phyloP scores from a whole-genome alignment of 2,113 vertebrate species.

The Anas platyrhynchos region DNA sequence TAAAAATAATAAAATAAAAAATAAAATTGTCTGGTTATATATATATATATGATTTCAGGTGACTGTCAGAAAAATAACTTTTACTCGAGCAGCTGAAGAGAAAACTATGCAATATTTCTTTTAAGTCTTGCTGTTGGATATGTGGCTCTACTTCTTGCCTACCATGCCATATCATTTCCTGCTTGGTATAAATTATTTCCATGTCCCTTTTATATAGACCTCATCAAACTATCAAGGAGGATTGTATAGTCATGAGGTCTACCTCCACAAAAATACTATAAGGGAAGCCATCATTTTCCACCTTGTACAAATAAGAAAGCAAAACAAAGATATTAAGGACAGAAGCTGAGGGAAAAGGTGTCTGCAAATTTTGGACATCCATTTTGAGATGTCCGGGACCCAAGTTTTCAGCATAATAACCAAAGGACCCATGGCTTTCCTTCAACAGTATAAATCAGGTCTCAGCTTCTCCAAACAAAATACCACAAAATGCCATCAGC shows the following conservation, averaged over 20 bases:
- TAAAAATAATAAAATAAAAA: not conserved
- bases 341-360: not conserved
- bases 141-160: not conserved
- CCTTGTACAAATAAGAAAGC: not conserved
- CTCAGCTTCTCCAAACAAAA: not conserved
- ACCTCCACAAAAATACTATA: not conserved
- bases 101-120: not conserved
- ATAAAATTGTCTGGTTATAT: not conserved
- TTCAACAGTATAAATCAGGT: not conserved
- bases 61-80: not conserved
- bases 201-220: not conserved
- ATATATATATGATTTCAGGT: not conserved
- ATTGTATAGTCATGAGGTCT: not conserved
- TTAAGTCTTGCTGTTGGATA: not conserved
- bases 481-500: not conserved
- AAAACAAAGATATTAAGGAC: not conserved
- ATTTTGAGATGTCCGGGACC: not conserved
- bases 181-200: not conserved
- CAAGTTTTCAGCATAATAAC: not conserved
- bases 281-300: not conserved
- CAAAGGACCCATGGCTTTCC: not conserved
- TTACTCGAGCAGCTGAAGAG: not conserved
- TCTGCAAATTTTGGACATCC: not conserved
- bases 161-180: not conserved
- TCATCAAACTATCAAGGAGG: not conserved